phyloP scores from a whole-genome alignment of 2,888 invertebrate species.

The Dynastes hyllus region DNA sequence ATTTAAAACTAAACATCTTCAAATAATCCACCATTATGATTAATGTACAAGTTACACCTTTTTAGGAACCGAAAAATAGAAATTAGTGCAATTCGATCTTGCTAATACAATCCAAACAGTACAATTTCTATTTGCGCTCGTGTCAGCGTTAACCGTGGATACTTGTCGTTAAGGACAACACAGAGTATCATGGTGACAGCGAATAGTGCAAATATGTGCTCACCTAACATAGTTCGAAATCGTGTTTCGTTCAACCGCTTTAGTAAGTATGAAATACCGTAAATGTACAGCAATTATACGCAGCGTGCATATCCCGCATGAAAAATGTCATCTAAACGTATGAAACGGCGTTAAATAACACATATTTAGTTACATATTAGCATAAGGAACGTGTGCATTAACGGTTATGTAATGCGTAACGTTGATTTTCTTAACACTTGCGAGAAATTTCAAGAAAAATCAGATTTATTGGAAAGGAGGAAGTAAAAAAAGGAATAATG shows the following conservation, averaged over 20 bases:
- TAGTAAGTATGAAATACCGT: background rate
- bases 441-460: background rate
- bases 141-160: background rate
- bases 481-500: background rate
- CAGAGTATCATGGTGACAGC: background rate
- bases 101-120: conserved; percentile 6
- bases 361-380: conserved; percentile 4
- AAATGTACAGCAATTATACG: background rate
- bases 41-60: no score
- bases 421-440: conserved; percentile 4
- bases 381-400: conserved; percentile 15
- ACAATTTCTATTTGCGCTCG: background rate
- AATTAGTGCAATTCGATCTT: background rate
- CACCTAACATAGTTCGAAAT: conserved; percentile 1
- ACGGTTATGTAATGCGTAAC: conserved; percentile 5
- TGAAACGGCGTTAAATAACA: background rate
- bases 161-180: conserved; percentile 9
- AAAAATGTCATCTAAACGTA: conserved; percentile 4
- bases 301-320: background rate
- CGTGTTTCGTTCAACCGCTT: background rate
- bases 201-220: conserved; percentile 7
- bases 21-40: no score
- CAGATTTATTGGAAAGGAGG: conserved; percentile 1
- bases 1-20: no score
- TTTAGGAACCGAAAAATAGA: no score